Base-by-base conservation (phyloP, 1,140 invertebrate species). In the Ceratosolen fusciceps region DNA sequence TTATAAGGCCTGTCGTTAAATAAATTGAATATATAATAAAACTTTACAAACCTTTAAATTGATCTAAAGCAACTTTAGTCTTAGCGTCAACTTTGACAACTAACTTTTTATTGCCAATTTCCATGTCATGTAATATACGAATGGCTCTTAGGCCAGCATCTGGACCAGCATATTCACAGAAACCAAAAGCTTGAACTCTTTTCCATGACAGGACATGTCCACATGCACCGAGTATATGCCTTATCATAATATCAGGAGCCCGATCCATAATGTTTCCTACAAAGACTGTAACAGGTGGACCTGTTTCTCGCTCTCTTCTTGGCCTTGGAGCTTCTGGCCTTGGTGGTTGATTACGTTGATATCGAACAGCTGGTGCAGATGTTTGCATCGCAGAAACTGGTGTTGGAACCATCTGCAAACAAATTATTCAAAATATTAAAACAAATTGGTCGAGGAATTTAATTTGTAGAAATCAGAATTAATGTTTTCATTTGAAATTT, bases 41-140 rank as follows among this genome's bases (percentile, higher is more conserved):
- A 37, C n/a, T 7, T 9, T 26, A 37, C 31, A 90, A 85, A 95
- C 94, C 94, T 93, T 97, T 98, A 87, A 97, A 99, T 81, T 98
- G 96, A 90, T 98, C 97, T 81, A 99, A 92, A 67, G 97, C 93
- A 71, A 95, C 94, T 92, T 98, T 97, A 81, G 98, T 98, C 92
- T 99, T 99, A 49, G 97, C 96, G 91, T 99, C 98, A n/a, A 98
- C 97, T 92, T 98, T 98, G 0, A 98, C 98, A 39, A 99, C 95
- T 79, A 99, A 91, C 86, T 95, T 95, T 88, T 98, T 99, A 54
- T 97, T 97, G 60, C 96, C 96, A 81, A 99, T 95, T 90, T 96
- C 94, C 89, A 97, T 94, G 83, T 98, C 97, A 91, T 99, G 98
- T 12, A 99, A 91, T 76, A 99, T 90, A 73, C 98, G 91, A 75